Evolutionary conservation across 2,113 vertebrate genomes (phyloP), one percentile per base, ranked within the genome.

Genomic region (Mormyrus iriodes): DNA sequence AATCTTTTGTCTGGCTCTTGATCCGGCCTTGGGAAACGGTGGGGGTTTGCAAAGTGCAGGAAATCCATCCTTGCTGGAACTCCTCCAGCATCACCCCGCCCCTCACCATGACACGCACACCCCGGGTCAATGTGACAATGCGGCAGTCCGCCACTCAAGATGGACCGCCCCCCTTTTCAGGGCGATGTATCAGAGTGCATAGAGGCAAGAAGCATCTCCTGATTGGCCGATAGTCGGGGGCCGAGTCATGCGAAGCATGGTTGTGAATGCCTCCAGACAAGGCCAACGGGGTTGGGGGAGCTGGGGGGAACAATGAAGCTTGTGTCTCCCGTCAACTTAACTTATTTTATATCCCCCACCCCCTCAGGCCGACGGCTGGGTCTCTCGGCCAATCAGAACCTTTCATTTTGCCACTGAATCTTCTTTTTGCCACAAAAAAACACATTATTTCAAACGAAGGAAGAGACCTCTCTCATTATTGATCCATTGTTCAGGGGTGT

Each of bases 291-390:
- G 42, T n/a, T 24, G 48, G 46, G 13, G 51, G 21, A 21, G 3
- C 24, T 58, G 24, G 55, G 55, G 55, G 55, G 7, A n/a, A 61
- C 65, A 90, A 87, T 58, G 44, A 31, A 87, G 89, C 17, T 44
- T 87, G 46, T 82, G 89, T 90, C 89, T 69, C 85, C 27, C 3
- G 17, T 53, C 48, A 39, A 53, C 83, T 39, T 42, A 35, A 85
- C 35, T 85, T 65, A 85, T 89, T 39, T 39, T 51, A 19, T 39
- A 6, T 46, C 35, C 21, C n/a, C 85, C 27, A 7, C 44, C 24
- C 6, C 51, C 73, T 76, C 35, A 2, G 12, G 7, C 4, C 12
- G 31, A 39, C 5, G 1, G 15, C 27, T 39, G 35, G 48, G 21
- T 7, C 42, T 1, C 0, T 21, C 13, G 15, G 35, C 17, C 39